Evolutionary conservation across 2,797 vertebrate species (phyloP), one percentile per base, ranked within the genome.

Genomic region (Danio choprae): DNA sequence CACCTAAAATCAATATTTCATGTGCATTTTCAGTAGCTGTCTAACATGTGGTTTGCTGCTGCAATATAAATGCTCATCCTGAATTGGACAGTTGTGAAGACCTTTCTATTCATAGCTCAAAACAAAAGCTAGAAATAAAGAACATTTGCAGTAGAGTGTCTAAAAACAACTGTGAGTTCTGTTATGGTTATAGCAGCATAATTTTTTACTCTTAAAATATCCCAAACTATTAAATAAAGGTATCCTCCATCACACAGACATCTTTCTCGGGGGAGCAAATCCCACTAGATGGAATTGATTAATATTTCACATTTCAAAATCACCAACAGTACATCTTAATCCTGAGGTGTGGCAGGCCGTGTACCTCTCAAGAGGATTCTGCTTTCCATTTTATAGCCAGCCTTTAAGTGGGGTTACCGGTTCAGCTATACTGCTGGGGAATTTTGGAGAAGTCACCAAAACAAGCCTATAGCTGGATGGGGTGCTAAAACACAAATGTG

Each of bases 221-320:
- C 65, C 44, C 44, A 29, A 70, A 51, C 55, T 51, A 22, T 56
- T 58, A 68, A 15, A 68, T 46, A 48, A 68, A 68, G 16, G 16
- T 4, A 58, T 77, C 51, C 22, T 68, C 11, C 64, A 69, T 48
- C 43, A 48, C 9, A 56, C 6, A 2, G 7, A 60, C 36, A 3
- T 12, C 46, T 50, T 63, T 71, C 46, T 63, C 40, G 11, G 40
- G 46, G 15, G 22, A 29, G 65, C 18, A 79, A 63, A 71, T 79
- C 58, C 77, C 10, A 36, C 44, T n/a, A 79, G 67, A 79, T 71
- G 4, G 46, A 71, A 79, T 63, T 63, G 67, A 71, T 79, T 79
- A 51, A 78, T 78, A 70, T 78, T 78, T 78, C 65, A 71, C 77
- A 79, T 51, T 70, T 51, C 38, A 51, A 63, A 71, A 71, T 79